These are phyloP conservation scores for Polyodon spathula DNA, from an alignment of 2,113 vertebrate genomes.

Conservation along the genomic window DNA sequence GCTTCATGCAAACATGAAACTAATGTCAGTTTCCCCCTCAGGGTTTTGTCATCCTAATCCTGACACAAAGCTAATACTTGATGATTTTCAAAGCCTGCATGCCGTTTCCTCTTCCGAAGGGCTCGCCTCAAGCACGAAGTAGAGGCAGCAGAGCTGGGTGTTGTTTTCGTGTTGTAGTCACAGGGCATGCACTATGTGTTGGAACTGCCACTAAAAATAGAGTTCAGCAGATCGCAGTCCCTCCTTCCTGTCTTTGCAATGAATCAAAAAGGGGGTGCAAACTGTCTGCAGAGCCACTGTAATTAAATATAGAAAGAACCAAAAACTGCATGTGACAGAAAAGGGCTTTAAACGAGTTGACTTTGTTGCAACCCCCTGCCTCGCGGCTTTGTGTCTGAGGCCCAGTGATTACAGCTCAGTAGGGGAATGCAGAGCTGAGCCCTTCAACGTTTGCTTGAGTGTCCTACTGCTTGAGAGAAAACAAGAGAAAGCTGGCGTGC, in stretches of 20 bases:
- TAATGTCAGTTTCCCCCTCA: no score
- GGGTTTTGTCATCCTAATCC: no score
- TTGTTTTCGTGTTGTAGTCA: no score
- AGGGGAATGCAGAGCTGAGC: slow-evolving; percentile 13
- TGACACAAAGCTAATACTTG: no score
- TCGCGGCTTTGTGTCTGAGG: slow-evolving; percentile 9
- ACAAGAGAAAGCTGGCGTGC: no score
- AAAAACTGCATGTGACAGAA: slow-evolving; percentile 43
- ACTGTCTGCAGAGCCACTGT: slow-evolving; percentile 49
- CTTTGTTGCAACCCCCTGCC: slow-evolving; percentile 44
- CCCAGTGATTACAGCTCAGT: slow-evolving; percentile 45
- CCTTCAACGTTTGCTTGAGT: slow-evolving; percentile 3
- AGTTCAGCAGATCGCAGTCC: slow-evolving; percentile 62
- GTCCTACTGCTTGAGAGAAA: slow-evolving; percentile 1
- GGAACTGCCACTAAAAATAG: slow-evolving; percentile 56
- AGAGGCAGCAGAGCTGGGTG: no score
- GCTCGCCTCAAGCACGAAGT: no score
- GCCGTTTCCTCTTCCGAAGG: no score
- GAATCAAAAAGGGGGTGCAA: slow-evolving; percentile 49
- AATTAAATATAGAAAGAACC: slow-evolving; percentile 48
- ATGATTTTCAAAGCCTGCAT: no score
- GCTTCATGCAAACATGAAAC: no score
- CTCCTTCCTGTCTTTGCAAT: slow-evolving; percentile 48
- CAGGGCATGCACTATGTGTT: slow-evolving; percentile 45
- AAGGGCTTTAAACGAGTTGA: slow-evolving; percentile 59